phyloP scores from a whole-genome alignment of 1,140 invertebrate species.

The Platyscapa corneri region DNA sequence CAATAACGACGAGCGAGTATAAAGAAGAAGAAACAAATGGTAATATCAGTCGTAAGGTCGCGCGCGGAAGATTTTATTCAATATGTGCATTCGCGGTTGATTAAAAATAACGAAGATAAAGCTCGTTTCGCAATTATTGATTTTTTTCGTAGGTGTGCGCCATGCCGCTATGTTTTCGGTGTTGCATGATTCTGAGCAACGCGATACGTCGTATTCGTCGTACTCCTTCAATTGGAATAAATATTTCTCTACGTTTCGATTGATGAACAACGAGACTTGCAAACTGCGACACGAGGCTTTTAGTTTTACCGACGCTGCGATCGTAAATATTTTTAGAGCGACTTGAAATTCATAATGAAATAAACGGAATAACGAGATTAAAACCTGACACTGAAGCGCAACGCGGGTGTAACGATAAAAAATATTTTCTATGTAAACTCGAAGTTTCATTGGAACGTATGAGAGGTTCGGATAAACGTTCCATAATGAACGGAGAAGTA shows the following conservation, averaged over 20 bases:
- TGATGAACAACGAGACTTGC: neutral
- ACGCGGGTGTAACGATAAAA: no score
- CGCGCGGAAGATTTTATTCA: slow-evolving; percentile 21
- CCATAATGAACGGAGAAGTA: no score
- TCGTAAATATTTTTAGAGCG: neutral
- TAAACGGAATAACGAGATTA: no score
- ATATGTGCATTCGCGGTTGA: neutral
- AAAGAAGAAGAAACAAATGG: slow-evolving; percentile 10
- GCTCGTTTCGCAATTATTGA: neutral
- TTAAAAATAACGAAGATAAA: neutral
- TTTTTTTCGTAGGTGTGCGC: neutral
- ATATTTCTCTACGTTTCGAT: neutral
- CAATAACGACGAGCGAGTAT: slow-evolving; percentile 1
- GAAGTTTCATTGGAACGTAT: no score
- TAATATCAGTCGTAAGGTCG: neutral
- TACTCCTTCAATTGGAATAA: neutral
- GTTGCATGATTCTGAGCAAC: neutral
- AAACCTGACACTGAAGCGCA: no score
- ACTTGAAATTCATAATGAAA: neutral
- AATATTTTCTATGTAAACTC: no score
- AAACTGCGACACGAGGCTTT: neutral
- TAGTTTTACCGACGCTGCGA: neutral
- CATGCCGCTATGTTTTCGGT: neutral
- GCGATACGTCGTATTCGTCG: neutral
- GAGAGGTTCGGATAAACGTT: no score